Base-by-base conservation (phyloP, 2,888 invertebrate genomes). In the Lysandra coridon region DNA sequence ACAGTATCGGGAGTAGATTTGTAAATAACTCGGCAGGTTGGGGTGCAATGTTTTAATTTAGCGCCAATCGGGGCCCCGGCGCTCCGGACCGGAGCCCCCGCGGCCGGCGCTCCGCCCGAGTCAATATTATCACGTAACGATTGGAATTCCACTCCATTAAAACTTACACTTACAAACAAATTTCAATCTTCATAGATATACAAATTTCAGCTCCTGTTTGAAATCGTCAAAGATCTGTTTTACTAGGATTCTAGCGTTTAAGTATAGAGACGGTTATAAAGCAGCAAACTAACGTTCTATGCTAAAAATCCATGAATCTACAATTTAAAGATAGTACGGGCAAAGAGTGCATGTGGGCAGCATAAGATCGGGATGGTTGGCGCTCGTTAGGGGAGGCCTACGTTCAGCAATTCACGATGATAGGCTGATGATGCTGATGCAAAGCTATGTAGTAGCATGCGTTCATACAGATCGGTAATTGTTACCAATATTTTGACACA, bases 41-140 rank as follows among this genome's bases (percentile, higher is more conserved):
- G 83, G 84, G 82, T 81, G 85, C 85, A 83, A 85, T 84, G 83
- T 88, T 88, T 89, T 88, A 88, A 88, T 89, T 88, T 85, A 82
- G 81, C 83, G 81, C 53, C 79, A 80, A 83, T 81, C 78, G 79
- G 79, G 79, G 75, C 73, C 78, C 60, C 10, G 64, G 33, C 4
- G 44, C 10, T 10, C 74, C 74, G 30, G 75, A 33, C 69, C 69
- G 69, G 33, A 62, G 64, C 64, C 33, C 69, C 69, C 33, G 33
- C 33, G 30, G 33, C 69, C 69, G 69, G 17, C 33, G 64, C 79
- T 73, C 62, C 40, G 78, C 69, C 64, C 64, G 73, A 73, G 53
- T 77, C 75, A 44, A 75, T 44, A 44, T 75, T 75, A 75, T 75
- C 75, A 49, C 69, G 1, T 17, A 37, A 69, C 69, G 69, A 69